Percentiles rank a stretch among this genome's conserved stretches.
phyloP scores from a whole-genome alignment of 2,888 invertebrate species.

The Kryphioiulus occultus region DNA sequence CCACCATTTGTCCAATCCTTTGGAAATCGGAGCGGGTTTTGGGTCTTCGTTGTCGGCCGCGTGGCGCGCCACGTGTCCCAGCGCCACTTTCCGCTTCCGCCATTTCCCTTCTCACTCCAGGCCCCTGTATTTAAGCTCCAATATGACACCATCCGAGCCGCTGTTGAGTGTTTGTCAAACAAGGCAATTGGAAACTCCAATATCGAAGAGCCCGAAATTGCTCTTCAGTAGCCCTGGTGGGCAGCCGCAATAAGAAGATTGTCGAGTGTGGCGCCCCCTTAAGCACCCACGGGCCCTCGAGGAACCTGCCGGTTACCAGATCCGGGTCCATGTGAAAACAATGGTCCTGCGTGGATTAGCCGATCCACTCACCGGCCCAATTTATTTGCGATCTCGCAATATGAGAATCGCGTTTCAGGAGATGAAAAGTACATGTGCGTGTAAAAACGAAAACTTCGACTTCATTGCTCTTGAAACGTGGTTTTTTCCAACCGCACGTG shows the following conservation, averaged over 20 bases:
- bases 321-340: background rate
- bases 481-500: background rate
- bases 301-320: background rate
- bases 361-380: background rate
- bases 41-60: background rate
- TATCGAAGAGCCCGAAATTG: background rate
- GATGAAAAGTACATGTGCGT: no score
- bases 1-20: background rate
- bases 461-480: background rate
- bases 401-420: background rate
- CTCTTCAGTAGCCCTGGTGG: background rate
- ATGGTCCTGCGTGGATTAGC: background rate
- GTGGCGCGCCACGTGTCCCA: background rate
- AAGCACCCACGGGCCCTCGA: background rate
- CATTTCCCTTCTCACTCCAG: background rate
- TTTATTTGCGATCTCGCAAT: background rate
- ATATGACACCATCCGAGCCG: background rate
- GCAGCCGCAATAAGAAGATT: background rate
- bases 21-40: background rate
- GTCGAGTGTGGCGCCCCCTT: background rate
- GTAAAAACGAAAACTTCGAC: background rate
- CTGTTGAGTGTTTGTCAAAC: background rate
- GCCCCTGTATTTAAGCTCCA: background rate
- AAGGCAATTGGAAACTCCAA: constrained; percentile 5
- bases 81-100: background rate